Percentiles rank a stretch among this genome's conserved stretches.
Conservation (phyloP, 2,113 vertebrate species). For the Ia io region DNA sequence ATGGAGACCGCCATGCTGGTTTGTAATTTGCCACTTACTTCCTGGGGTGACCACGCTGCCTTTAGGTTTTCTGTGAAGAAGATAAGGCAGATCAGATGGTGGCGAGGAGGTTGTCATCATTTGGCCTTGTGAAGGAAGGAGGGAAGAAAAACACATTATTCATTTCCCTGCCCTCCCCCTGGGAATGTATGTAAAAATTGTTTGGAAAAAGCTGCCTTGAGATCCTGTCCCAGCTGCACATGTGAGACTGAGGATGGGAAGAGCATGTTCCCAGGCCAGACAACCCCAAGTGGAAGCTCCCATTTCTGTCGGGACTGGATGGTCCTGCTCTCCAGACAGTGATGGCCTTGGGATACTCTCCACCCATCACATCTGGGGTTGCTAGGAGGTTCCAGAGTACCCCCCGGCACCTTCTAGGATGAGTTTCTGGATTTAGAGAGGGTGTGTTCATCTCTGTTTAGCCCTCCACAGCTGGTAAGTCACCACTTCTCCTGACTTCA, state of each 20-base stretch:
- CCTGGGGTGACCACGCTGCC: accelerated
- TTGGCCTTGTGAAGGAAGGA: background rate
- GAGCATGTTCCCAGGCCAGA: background rate
- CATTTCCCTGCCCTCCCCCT: background rate
- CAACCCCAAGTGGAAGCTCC: background rate
- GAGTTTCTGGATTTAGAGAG: background rate
- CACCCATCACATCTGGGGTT: background rate
- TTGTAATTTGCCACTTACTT: background rate
- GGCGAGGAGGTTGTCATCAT: background rate
- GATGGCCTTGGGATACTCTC: background rate
- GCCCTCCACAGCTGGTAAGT: background rate
- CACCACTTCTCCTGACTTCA: background rate
- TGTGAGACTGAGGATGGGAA: background rate
- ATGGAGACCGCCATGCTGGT: background rate
- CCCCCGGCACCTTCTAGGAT: background rate
- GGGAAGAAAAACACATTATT: background rate
- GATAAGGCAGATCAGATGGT: background rate
- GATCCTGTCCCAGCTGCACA: background rate
- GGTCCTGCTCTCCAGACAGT: background rate
- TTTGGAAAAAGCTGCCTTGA: background rate
- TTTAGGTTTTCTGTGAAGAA: background rate
- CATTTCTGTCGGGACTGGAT: background rate
- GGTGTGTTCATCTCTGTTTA: background rate
- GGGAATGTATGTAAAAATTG: background rate
- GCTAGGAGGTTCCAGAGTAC: background rate